These are phyloP conservation scores for Mola mola DNA, from an alignment of 2,113 vertebrate species.

Conservation along the genomic window DNA sequence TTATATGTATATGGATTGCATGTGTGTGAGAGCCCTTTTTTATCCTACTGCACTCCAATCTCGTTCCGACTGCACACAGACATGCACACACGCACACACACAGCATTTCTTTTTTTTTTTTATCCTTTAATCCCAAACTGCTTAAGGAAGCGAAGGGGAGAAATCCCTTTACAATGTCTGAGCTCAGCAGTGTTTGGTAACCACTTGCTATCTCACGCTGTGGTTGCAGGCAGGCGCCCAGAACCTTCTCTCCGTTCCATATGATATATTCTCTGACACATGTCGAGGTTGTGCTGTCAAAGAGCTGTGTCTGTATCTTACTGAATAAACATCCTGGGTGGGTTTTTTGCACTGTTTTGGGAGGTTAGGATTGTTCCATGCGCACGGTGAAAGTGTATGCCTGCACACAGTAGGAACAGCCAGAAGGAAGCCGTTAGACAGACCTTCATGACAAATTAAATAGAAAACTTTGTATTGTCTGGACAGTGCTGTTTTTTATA, in stretches of 20 bases:
- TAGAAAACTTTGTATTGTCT: not conserved
- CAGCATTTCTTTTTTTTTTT: constrained; percentile 58
- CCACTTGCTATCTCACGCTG: constrained; percentile 61
- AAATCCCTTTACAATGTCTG: constrained; percentile 80
- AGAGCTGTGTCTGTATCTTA: constrained; percentile 33
- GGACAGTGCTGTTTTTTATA: constrained; percentile 30
- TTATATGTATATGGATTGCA: constrained; percentile 7
- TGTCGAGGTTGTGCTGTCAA: constrained; percentile 52
- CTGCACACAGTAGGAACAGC: constrained; percentile 8
- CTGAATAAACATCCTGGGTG: constrained; percentile 43
- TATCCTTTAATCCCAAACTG: constrained; percentile 82
- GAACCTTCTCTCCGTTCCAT: constrained; percentile 42
- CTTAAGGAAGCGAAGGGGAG: constrained; percentile 78
- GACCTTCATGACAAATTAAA: constrained; percentile 41
- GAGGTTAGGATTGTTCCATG: constrained; percentile 8
- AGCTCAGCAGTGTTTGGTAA: constrained; percentile 75
- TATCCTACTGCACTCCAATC: constrained; percentile 45
- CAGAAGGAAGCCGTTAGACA: constrained; percentile 8
- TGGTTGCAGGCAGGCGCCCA: constrained; percentile 56
- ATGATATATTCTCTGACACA: constrained; percentile 56
- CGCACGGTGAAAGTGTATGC: not conserved
- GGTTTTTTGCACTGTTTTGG: constrained; percentile 29
- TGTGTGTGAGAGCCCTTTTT: constrained; percentile 24
- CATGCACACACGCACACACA: constrained; percentile 33
- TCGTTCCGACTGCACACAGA: constrained; percentile 15